phyloP scores from a whole-genome alignment of 2,888 invertebrate species.

The Rhopalosiphum nymphaeae region DNA sequence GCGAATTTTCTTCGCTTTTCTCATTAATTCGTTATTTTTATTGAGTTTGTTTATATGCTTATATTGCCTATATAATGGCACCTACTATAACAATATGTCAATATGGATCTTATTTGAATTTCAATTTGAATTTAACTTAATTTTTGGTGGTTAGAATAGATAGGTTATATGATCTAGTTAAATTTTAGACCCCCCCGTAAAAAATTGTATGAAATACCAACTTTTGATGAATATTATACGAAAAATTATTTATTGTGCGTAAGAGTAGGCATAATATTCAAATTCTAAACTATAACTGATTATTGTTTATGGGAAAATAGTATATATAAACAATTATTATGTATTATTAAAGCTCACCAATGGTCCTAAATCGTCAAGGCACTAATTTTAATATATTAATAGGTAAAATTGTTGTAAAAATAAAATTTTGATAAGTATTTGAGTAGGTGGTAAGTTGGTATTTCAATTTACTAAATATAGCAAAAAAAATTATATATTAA shows the following conservation, averaged over 20 bases:
- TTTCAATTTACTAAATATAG: not conserved
- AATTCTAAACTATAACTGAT: not conserved
- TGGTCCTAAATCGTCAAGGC: not conserved
- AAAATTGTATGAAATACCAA: conserved; percentile 86
- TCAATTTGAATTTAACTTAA: too few species aligned
- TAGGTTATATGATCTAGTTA: conserved; percentile 73
- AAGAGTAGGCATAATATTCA: not conserved
- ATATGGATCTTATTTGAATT: too few species aligned
- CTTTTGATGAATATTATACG: conserved; percentile 90
- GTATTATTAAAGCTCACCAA: not conserved
- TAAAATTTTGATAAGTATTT: not conserved
- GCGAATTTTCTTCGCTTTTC: not conserved
- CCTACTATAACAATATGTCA: too few species aligned
- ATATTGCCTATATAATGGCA: too few species aligned
- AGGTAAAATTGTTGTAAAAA: not conserved
- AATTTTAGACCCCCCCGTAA: conserved; percentile 75
- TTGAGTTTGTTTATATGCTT: too few species aligned
- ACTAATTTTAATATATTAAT: not conserved
- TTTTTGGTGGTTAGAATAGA: too few species aligned
- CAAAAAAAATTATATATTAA: not conserved
- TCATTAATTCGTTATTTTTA: not conserved
- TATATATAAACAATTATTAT: not conserved
- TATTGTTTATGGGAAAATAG: not conserved
- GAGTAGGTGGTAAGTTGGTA: too few species aligned
- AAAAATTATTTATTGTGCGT: conserved; percentile 71